phyloP scores from a whole-genome alignment of 1,140 invertebrate species.

The Atta cephalotes region DNA sequence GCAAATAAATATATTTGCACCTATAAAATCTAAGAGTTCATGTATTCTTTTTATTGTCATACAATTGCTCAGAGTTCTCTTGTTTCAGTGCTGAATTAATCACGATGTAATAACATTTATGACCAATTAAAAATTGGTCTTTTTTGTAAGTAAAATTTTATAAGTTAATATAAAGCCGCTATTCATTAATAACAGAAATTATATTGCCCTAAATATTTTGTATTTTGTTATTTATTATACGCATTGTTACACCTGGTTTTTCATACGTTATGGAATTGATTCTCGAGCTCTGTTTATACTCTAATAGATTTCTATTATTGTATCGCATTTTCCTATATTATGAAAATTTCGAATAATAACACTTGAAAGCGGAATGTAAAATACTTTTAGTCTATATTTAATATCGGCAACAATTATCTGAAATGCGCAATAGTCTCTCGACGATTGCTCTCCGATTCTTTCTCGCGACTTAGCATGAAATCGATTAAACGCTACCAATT shows the following conservation, averaged over 20 bases:
- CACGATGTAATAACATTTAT: no score
- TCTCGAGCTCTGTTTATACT: background rate
- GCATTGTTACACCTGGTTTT: no score
- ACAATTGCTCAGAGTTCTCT: background rate
- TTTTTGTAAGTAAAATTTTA: no score
- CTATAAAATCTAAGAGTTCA: slow-evolving; percentile 26
- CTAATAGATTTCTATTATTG: background rate
- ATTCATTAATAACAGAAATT: no score
- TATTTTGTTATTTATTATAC: no score
- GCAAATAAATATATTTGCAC: slow-evolving; percentile 46
- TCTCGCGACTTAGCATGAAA: slow-evolving; percentile 9
- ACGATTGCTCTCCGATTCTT: background rate
- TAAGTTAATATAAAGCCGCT: no score
- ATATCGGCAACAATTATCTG: slow-evolving; percentile 20
- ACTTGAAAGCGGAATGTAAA: slow-evolving; percentile 2
- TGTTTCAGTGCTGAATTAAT: background rate
- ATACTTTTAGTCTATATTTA: slow-evolving; percentile 9
- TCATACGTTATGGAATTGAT: background rate
- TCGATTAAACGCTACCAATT: slow-evolving; percentile 20
- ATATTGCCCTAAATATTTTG: no score
- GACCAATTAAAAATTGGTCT: no score
- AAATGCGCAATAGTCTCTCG: background rate
- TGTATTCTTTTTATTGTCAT: slow-evolving; percentile 11
- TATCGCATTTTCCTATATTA: background rate
- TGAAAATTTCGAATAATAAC: slow-evolving; percentile 1